Base-by-base conservation (phyloP, 1,140 invertebrate species). In the Kradibia gibbosae region DNA sequence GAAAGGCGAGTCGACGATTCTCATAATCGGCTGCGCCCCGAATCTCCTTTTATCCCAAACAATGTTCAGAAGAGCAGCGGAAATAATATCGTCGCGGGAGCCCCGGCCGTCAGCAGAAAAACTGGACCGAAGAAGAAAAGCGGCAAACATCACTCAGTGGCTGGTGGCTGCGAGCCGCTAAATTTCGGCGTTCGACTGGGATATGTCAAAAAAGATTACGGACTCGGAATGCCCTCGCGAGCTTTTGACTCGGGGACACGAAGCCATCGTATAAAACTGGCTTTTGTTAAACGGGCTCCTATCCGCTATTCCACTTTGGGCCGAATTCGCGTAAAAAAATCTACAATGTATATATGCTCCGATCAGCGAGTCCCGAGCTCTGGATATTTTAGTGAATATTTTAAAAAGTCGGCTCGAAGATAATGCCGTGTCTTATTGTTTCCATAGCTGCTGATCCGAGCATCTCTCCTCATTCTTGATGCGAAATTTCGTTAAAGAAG, bases 401-500 rank as follows among this genome's bases (percentile, higher is more conserved):
- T n/a, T n/a, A n/a, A n/a, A n/a, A n/a, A n/a, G n/a, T n/a, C n/a
- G n/a, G n/a, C n/a, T n/a, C n/a, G n/a, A n/a, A n/a, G n/a, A n/a
- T n/a, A n/a, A n/a, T n/a, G n/a, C n/a, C n/a, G n/a, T n/a, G n/a
- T n/a, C n/a, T n/a, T n/a, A n/a, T n/a, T n/a, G n/a, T n/a, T n/a
- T n/a, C n/a, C n/a, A n/a, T 48, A 48, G 45, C 45, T 7, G 45
- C 8, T 17, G 45, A 7, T 48, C 45, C 17, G 8, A 48, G 8
- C 17, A 7, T 48, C 45, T 48, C 45, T 34, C 8, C 10, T 36
- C 13, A 20, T 25, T 13, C 62, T 20, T 17, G 45, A 50, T 17
- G 20, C 13, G 50, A 72, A 79, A 71, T 79, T 79, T 25, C 60
- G 70, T 48, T 70, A 22, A 8, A 55, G 34, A 39, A 48, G 74